Evolutionary conservation across 2,797 vertebrate genomes (phyloP).

Genomic region (Hemitrygon akajei): DNA sequence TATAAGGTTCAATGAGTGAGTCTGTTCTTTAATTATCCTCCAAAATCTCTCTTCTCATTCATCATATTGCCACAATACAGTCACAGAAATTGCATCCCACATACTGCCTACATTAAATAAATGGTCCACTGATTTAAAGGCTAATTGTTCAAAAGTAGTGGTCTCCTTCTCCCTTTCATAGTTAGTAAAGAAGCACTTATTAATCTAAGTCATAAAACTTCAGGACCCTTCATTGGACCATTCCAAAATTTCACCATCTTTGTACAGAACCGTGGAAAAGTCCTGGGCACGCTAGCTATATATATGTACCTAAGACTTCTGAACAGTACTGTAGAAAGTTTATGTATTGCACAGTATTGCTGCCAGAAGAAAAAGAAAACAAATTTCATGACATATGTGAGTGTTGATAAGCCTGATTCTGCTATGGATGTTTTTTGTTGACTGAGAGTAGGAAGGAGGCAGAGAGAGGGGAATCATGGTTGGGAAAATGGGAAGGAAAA

Average conservation of each 20-base stretch:
- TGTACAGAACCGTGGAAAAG: too few species aligned
- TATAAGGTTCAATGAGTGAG: slow-evolving; percentile 36
- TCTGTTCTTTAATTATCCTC: slow-evolving; percentile 32
- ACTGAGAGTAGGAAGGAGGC: too few species aligned
- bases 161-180: neutral
- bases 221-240: neutral
- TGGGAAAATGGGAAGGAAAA: too few species aligned
- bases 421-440: too few species aligned
- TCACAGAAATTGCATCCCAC: slow-evolving; percentile 18
- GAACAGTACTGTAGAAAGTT: too few species aligned
- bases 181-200: neutral
- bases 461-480: too few species aligned
- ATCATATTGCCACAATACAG: slow-evolving; percentile 32
- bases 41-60: slow-evolving; percentile 31
- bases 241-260: neutral
- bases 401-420: too few species aligned
- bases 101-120: slow-evolving; percentile 6
- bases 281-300: too few species aligned
- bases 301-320: too few species aligned
- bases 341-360: too few species aligned
- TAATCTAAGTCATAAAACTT: neutral
- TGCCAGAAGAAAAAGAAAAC: too few species aligned
- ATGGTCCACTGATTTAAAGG: neutral
- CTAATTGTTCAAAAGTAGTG: neutral
- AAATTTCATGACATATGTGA: too few species aligned